Percentiles rank a stretch among this genome's conserved stretches.
Evolutionary conservation across 1,140 invertebrate species (phyloP).

Genomic region (Pissodes strobi): DNA sequence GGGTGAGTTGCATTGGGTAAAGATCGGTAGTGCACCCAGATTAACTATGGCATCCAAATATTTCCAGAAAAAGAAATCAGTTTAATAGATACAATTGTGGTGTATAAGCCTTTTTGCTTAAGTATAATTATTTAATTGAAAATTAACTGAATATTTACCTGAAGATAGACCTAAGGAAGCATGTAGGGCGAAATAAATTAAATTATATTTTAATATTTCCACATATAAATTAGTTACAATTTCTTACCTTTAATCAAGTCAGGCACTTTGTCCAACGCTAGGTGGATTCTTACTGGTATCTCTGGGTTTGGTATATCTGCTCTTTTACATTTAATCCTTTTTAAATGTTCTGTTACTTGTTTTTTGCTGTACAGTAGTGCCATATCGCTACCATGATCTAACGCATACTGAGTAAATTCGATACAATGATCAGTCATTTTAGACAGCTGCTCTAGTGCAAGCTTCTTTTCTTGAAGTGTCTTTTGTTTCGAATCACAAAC

Average conservation of each 20-base stretch:
- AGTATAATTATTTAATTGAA: no score
- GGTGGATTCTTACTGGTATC: slow-evolving; percentile 78
- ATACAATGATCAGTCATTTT: slow-evolving; percentile 86
- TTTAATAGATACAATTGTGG: no score
- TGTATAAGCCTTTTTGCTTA: no score
- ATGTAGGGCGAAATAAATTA: slow-evolving; percentile 7
- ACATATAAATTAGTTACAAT: no score
- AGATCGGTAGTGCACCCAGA: no score
- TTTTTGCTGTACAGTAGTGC: slow-evolving; percentile 84
- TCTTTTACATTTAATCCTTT: slow-evolving; percentile 76
- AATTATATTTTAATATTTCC: slow-evolving; percentile 32
- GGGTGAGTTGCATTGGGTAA: no score
- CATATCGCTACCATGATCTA: slow-evolving; percentile 80
- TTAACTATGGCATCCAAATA: no score
- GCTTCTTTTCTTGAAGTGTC: slow-evolving; percentile 80
- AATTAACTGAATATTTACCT: slow-evolving; percentile 48
- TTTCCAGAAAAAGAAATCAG: no score
- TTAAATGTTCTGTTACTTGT: slow-evolving; percentile 72
- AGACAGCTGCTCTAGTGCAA: slow-evolving; percentile 76
- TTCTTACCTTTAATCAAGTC: slow-evolving; percentile 73
- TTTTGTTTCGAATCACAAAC: slow-evolving; percentile 83
- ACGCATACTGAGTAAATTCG: slow-evolving; percentile 76
- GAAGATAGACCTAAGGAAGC: slow-evolving; percentile 43
- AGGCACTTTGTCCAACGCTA: slow-evolving; percentile 75
- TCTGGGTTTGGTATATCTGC: slow-evolving; percentile 84